A percentile compares a stretch with the other conserved stretches of the same genome.
Conservation (phyloP, 2,113 vertebrate genomes). For the Nansenia antarctica region DNA sequence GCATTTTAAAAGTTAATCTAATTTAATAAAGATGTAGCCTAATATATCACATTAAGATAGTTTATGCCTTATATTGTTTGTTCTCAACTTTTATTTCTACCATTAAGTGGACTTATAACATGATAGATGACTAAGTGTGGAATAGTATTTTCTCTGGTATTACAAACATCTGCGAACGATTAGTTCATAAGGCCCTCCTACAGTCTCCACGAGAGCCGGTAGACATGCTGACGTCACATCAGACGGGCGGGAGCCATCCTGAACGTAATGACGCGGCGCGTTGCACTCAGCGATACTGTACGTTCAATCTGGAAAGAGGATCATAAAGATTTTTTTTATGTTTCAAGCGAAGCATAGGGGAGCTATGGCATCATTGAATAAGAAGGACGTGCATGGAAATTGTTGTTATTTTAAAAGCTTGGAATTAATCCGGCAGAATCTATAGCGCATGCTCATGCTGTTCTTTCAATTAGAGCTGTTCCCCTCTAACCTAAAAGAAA, state of each 20-base stretch:
- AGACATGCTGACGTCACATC: conserved; percentile 86
- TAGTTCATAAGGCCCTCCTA: conserved; percentile 76
- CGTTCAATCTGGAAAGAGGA: conserved; percentile 68
- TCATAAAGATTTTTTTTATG: neutral
- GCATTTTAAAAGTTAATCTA: too few species aligned
- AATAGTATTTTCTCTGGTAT: conserved; percentile 79
- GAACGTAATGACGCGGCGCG: conserved; percentile 74
- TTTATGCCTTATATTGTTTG: neutral
- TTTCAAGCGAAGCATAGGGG: neutral
- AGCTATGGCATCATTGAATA: neutral
- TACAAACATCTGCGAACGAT: conserved; percentile 88
- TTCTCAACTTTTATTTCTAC: conserved; percentile 5
- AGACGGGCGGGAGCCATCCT: conserved; percentile 84
- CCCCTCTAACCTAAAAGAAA: too few species aligned
- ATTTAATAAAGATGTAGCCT: too few species aligned
- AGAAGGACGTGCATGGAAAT: neutral
- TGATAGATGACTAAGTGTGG: conserved; percentile 56
- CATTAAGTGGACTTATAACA: conserved; percentile 17
- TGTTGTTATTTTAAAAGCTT: neutral
- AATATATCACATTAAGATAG: too few species aligned
- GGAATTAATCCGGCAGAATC: too few species aligned
- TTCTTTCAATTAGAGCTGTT: too few species aligned
- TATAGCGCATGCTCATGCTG: too few species aligned
- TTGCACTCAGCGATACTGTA: too few species aligned
- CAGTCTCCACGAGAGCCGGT: conserved; percentile 70